Base-by-base conservation (phyloP, 2,113 vertebrate species). In the Sigmodon hispidus region DNA sequence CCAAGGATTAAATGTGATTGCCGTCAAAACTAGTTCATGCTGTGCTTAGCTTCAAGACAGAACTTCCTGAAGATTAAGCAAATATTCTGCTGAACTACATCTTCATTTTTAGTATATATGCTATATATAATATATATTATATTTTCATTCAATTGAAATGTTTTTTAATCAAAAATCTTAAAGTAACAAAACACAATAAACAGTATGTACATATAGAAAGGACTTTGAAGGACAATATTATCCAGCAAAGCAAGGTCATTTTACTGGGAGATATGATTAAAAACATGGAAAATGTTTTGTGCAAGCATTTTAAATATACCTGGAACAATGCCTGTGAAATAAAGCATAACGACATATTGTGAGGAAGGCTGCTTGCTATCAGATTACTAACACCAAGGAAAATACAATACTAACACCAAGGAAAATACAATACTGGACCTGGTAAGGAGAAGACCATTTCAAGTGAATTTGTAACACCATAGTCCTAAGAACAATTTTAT, bases 401-500 rank as follows among this genome's bases (percentile, higher is more conserved):
- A 94, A 1, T 7, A 8, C 43, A 94, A 69, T 10, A 85, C 3
- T 8, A 21, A 85, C 70, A 7, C 45, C 3, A 40, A 29, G 13
- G 19, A 26, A 3, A 94, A 1, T 7, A 8, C 43, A 94, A 69
- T 10, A 85, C 3, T 8, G 85, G 90, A 87, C 81, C 40, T 12
- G 40, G n/a, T 86, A 84, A 70, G 15, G 11, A 40, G 15, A 96
- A 94, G 57, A 19, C 77, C 40, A 4, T 89, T 91, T 85, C 77
- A 59, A 65, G 43, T 72, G 50, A 96, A 85, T 76, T 34, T 91
- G 50, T 16, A 89, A 52, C 43, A 89, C 29, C 67, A 48, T 59
- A 45, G 29, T 52, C 79, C 55, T 87, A 61, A 84, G 93, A 96
- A 97, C 65, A 94, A 94, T 92, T 93, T 97, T 61, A 72, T 57